Percentiles rank a stretch among this genome's conserved stretches.
phyloP scores from a whole-genome alignment of 1,140 invertebrate species.

The Amyelois transitella region DNA sequence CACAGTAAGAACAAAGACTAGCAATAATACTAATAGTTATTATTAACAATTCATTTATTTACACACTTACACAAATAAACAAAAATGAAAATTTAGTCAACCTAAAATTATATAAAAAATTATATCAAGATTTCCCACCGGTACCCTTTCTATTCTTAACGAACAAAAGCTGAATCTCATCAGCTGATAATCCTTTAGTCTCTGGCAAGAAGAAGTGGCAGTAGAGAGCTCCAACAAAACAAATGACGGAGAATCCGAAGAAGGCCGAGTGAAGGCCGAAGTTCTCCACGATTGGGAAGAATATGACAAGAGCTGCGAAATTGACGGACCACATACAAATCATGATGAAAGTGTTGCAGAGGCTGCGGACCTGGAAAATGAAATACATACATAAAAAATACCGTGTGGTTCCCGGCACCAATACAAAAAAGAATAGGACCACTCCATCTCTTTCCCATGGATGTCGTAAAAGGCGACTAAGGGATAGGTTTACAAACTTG shows the following conservation, averaged over 20 bases:
- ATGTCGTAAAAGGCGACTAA: too few relatives aligned
- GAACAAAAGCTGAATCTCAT: conserved; percentile 47
- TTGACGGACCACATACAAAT: conserved; percentile 53
- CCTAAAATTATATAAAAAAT: conserved; percentile 1
- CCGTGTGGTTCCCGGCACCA: too few relatives aligned
- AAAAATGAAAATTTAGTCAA: too few relatives aligned
- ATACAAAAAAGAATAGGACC: too few relatives aligned
- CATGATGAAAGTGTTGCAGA: conserved; percentile 50
- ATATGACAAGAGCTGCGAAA: conserved; percentile 50
- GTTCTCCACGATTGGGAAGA: conserved; percentile 44
- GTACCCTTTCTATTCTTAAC: conserved; percentile 32
- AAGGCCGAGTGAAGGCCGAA: conserved; percentile 46
- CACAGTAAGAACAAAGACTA: too few relatives aligned
- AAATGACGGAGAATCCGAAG: conserved; percentile 42
- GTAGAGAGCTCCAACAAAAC: conserved; percentile 42
- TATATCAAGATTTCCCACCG: neutral
- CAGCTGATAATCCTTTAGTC: conserved; percentile 52
- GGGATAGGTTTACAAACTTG: too few relatives aligned
- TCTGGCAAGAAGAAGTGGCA: conserved; percentile 51
- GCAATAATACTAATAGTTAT: too few relatives aligned
- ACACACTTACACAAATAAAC: too few relatives aligned
- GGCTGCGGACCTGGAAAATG: conserved; percentile 45
- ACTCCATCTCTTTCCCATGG: too few relatives aligned
- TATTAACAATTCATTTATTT: too few relatives aligned
- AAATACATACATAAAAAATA: neutral